These are phyloP conservation scores for Thera obeliscata DNA, from an alignment of 2,888 invertebrate genomes.

Conservation along the genomic window DNA sequence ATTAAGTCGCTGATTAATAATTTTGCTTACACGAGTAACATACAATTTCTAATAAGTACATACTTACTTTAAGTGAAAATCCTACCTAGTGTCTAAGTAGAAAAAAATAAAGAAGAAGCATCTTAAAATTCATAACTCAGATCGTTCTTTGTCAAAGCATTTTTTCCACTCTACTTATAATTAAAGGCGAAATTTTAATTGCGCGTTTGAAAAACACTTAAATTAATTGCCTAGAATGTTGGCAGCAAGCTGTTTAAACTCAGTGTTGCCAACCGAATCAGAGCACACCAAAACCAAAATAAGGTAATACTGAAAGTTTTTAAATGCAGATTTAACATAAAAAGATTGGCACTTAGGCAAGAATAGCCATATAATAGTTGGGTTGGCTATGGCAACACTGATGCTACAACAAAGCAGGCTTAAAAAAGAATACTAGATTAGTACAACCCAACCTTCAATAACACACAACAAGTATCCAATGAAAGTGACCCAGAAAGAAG, in stretches of 20 bases:
- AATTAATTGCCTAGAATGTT: too few relatives aligned
- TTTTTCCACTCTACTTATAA: neutral
- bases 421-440: too few relatives aligned
- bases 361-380: neutral
- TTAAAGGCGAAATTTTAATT: too few relatives aligned
- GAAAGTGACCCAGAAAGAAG: too few relatives aligned
- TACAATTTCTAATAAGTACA: neutral
- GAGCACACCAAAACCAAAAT: too few relatives aligned
- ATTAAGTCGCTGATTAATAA: constrained; percentile 5
- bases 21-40: constrained; percentile 11
- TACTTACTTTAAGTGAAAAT: neutral
- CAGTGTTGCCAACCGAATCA: too few relatives aligned
- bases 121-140: constrained; percentile 1
- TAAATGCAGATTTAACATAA: too few relatives aligned
- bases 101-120: neutral
- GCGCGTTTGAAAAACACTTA: too few relatives aligned
- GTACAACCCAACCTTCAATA: neutral
- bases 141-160: constrained; percentile 3
- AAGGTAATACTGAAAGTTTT: too few relatives aligned
- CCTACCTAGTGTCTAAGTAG: constrained; percentile 1
- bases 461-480: neutral
- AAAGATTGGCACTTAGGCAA: too few relatives aligned
- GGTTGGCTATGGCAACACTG: neutral
- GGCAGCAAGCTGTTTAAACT: too few relatives aligned
- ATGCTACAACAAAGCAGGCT: too few relatives aligned